Evolutionary conservation across 2,888 invertebrate genomes (phyloP), one percentile per base, ranked within the genome.

Genomic region (Eueremaeus valkanovi): DNA sequence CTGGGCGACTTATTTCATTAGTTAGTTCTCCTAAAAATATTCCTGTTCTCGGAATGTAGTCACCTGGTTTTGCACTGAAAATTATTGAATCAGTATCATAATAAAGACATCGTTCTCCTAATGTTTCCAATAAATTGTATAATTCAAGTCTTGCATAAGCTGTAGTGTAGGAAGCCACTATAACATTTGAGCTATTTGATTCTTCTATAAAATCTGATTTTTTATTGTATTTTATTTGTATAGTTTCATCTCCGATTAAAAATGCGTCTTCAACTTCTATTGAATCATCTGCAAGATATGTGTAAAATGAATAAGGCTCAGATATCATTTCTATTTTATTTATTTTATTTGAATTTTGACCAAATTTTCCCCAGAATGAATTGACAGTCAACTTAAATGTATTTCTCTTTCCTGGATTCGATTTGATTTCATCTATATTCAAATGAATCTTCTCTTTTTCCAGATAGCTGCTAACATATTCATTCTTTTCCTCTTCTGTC

Each of bases 61-160:
- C 77, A 29, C 40, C 77, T 18, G 8, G 24, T 36, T 61, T 31
- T 0, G 66, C 72, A 3, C 79, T 77, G 73, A 80, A 83, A 45
- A 84, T 81, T 5, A 83, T 79, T 2, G 80, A 81, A 75, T 83
- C 83, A 0, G 83, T 84, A 70, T 84, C 83, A 72, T 78, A 82
- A 78, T 84, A 83, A 16, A 84, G 73, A 16, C 81, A 81, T 16
- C 81, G 68, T 45, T 78, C 72, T 8, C 78, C 80, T 8, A 84
- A 76, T 29, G 74, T 75, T 11, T 83, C 80, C 3, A 84, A 76
- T 29, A 81, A 81, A 2, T 74, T 72, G 75, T 82, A 83, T 0
- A 84, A 77, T 75, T 81, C 80, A 1, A 83, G 73, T 5, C 83
- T 72, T 0, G 83, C 82, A 45, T 81, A 79, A 9, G 81, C 76